A percentile compares a stretch with the other conserved stretches of the same genome.
Evolutionary conservation across 2,888 invertebrate species (phyloP).

Genomic region (Megamerina dolium): DNA sequence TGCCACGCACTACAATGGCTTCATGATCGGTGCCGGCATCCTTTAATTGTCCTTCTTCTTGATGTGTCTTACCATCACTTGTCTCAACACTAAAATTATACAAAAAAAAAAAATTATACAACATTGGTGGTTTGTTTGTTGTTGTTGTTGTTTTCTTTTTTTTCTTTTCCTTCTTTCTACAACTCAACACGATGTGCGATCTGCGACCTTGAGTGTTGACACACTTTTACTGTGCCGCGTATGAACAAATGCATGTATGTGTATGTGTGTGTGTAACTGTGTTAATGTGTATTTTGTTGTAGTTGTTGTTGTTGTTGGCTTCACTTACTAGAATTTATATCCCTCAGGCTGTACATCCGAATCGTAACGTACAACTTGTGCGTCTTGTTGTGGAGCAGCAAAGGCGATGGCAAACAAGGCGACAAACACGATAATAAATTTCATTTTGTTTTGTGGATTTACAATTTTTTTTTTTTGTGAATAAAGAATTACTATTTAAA

Average conservation of each 20-base stretch:
- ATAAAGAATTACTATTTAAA: not conserved
- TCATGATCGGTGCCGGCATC: slow-evolving; percentile 60
- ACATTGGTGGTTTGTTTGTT: too few relatives aligned
- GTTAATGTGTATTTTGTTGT: too few relatives aligned
- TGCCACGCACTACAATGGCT: slow-evolving; percentile 57
- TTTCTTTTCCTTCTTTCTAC: slow-evolving; percentile 7
- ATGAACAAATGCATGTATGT: not conserved
- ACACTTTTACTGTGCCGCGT: not conserved
- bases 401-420: slow-evolving; percentile 38
- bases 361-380: slow-evolving; percentile 58
- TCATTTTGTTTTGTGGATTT: too few relatives aligned
- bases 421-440: slow-evolving; percentile 39
- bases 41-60: slow-evolving; percentile 56
- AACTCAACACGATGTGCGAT: too few relatives aligned
- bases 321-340: slow-evolving; percentile 44
- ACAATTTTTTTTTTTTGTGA: slow-evolving; percentile 20
- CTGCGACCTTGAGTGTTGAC: too few relatives aligned
- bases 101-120: too few relatives aligned
- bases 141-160: too few relatives aligned
- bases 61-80: slow-evolving; percentile 57
- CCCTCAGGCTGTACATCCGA: slow-evolving; percentile 50
- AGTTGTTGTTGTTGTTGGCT: too few relatives aligned
- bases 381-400: slow-evolving; percentile 44
- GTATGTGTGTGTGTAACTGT: not conserved
- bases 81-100: slow-evolving; percentile 56